Conservation (phyloP, 2,797 vertebrate species). For the Synaphobranchus kaupii region DNA sequence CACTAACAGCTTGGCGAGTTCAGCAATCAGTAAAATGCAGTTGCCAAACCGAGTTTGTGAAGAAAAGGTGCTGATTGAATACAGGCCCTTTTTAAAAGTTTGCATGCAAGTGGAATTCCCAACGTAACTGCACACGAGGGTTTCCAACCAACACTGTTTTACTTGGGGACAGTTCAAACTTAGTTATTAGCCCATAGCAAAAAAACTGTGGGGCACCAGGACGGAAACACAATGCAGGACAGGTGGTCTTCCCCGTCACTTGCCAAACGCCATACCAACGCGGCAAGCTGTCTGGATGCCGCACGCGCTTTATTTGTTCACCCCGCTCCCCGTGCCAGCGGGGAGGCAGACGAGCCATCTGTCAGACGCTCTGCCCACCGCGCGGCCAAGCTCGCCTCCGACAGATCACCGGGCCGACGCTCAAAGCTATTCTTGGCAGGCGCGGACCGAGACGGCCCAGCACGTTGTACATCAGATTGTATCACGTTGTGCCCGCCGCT, state of each 20-base stretch:
- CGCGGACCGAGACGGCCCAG: conserved; percentile 46
- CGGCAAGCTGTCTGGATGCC: conserved; percentile 37
- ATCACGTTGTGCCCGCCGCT: conserved; percentile 50
- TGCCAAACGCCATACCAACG: conserved; percentile 34
- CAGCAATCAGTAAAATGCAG: not conserved
- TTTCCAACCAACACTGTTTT: conserved; percentile 22
- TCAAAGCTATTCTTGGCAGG: conserved; percentile 58
- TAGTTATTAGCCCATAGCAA: conserved; percentile 48
- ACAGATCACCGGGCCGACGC: conserved; percentile 63
- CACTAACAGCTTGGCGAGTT: not conserved
- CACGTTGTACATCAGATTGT: conserved; percentile 59
- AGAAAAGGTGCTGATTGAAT: not conserved
- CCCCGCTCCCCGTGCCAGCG: conserved; percentile 63
- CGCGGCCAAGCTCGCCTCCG: conserved; percentile 58
- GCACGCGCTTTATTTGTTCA: conserved; percentile 48
- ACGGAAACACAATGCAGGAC: conserved; percentile 46
- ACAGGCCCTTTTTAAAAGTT: not conserved
- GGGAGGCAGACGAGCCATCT: conserved; percentile 73
- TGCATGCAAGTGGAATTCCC: not conserved
- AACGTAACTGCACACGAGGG: conserved; percentile 32
- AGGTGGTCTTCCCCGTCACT: conserved; percentile 67
- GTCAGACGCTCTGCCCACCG: conserved; percentile 63
- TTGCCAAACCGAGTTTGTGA: not conserved
- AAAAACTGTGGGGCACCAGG: not conserved
- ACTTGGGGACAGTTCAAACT: conserved; percentile 54